These are phyloP conservation scores for Brachypteracias leptosomus DNA, from an alignment of 2,113 vertebrate species.

Conservation along the genomic window DNA sequence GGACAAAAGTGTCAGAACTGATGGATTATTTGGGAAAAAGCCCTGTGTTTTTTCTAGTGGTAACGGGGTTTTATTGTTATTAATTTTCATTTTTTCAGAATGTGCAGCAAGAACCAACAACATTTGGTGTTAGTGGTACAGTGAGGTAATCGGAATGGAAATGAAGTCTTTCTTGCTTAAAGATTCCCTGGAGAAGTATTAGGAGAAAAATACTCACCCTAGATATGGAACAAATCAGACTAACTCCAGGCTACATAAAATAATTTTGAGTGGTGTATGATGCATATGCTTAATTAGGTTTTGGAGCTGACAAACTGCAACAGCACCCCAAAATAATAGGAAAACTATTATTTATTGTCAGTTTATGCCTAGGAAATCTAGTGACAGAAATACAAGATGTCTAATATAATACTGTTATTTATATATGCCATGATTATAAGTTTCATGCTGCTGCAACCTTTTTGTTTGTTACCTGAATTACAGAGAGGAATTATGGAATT, in stretches of 20 bases:
- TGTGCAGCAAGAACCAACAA: neutral
- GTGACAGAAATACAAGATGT: neutral
- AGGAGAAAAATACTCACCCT: conserved; percentile 16
- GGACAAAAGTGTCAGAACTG: neutral
- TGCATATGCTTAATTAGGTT: conserved; percentile 47
- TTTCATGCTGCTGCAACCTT: neutral
- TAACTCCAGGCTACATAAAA: conserved; percentile 30
- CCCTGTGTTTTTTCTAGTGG: accelerated
- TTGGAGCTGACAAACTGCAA: conserved; percentile 7
- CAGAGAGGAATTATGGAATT: conserved; percentile 18
- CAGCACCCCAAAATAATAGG: neutral
- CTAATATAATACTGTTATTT: neutral
- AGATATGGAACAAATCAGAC: conserved; percentile 33
- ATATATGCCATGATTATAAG: neutral
- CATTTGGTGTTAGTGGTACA: neutral
- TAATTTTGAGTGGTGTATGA: neutral
- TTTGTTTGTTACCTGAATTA: conserved; percentile 28
- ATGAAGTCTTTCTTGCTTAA: conserved; percentile 36
- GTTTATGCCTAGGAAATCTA: conserved; percentile 10
- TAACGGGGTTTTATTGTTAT: neutral
- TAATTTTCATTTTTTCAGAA: neutral
- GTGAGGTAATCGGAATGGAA: neutral
- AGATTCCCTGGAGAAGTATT: conserved; percentile 49
- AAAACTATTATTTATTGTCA: conserved; percentile 14
- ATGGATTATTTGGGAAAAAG: neutral